Base-by-base conservation (phyloP, 2,113 vertebrate genomes). In the Apistogramma diplotaenia region DNA sequence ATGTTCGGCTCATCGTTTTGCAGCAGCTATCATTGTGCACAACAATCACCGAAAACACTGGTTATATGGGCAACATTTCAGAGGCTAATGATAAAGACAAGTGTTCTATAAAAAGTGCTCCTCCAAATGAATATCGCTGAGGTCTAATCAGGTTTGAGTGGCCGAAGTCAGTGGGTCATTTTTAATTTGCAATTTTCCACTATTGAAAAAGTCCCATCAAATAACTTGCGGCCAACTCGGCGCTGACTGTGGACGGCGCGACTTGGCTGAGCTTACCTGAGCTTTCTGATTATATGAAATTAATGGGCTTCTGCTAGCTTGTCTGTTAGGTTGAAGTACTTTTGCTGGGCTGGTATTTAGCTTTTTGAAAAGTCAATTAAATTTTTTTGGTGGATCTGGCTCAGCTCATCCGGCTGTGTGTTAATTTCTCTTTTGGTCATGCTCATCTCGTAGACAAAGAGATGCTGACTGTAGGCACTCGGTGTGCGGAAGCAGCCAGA, bases 401-500 rank as follows among this genome's bases (percentile, higher is more conserved):
- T 78, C 57, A 8, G 62, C 37, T 79, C 33, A 81, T 70, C 54
- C 27, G 33, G 21, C 67, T 61, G 76, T 57, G 57, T 73, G n/a
- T 82, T 77, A 27, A 72, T 74, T 56, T 59, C 49, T 72, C 77
- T 86, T 85, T 79, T 59, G 31, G 59, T 85, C 81, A 65, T 13
- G 70, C 56, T 60, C 72, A 53, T 83, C 74, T 76, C 2, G 53
- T 21, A 25, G 77, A 78, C 73, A 78, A 37, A 71, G 76, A 75
- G 58, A 79, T 79, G 83, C 73, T 73, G 87, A 82, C 87, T 76
- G 85, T 35, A 73, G 84, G 81, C 82, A 67, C 90, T 93, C 81
- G 40, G 84, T 74, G 85, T 54, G 77, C 31, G 62, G 78, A 79
- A 79, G 90, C 61, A 85, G 92, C 91, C 90, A 90, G 70, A 62